phyloP scores from a whole-genome alignment of 2,113 vertebrate species.

The Aspiorhynchus laticeps region DNA sequence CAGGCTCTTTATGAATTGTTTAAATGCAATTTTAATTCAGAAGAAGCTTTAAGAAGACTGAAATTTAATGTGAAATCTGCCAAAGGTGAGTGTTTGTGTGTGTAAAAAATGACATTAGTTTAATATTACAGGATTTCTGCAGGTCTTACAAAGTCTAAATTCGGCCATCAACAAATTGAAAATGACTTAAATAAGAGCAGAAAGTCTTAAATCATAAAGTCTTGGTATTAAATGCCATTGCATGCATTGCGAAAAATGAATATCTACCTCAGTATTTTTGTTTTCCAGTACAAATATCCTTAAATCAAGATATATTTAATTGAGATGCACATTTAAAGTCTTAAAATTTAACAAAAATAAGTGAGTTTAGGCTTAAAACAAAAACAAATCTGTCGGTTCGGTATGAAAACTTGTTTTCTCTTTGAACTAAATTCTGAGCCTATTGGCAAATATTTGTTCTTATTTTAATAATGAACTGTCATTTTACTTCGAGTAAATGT shows the following conservation, averaged over 20 bases:
- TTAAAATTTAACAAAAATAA: background rate
- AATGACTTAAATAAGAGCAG: background rate
- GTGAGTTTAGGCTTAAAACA: background rate
- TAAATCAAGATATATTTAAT: background rate
- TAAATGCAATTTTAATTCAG: conserved; percentile 94
- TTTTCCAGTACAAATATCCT: background rate
- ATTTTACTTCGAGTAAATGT: background rate
- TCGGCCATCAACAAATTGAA: background rate
- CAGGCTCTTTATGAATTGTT: conserved; percentile 96
- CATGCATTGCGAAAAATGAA: background rate
- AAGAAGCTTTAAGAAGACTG: conserved; percentile 91
- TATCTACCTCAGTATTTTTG: background rate
- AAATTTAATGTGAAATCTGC: conserved; percentile 93
- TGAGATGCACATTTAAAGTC: background rate
- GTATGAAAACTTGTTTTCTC: background rate
- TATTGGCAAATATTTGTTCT: background rate
- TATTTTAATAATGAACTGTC: background rate
- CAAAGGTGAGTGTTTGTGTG: conserved; percentile 80
- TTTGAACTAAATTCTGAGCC: no score
- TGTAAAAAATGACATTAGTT: background rate
- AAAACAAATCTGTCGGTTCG: background rate
- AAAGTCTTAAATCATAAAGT: background rate
- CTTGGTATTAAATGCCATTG: background rate
- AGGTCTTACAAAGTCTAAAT: background rate
- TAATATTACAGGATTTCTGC: background rate